Base-by-base conservation (phyloP, 2,797 vertebrate genomes). In the Acrocephalus scirpaceus region DNA sequence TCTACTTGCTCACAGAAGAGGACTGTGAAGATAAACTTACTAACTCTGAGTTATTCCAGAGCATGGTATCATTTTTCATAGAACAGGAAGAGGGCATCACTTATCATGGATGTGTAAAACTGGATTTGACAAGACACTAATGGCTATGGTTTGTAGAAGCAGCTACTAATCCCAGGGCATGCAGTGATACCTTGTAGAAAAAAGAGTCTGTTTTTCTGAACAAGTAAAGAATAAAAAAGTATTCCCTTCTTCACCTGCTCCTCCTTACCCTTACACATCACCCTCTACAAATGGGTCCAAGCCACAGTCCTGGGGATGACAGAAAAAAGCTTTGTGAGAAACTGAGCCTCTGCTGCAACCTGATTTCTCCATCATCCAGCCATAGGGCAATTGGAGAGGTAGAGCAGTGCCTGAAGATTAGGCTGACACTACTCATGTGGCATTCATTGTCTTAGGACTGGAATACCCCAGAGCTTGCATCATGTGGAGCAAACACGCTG, bases 121-220 rank as follows among this genome's bases (percentile, higher is more conserved):
- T n/a, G 42, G 44, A 84, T 83, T 72, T 78, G 85, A 90, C 44
- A 78, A 88, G 91, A 78, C 79, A 79, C 48, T 91, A 90, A 88
- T 44, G 48, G 62, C 62, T 48, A 29, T 0, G 12, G 51, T 80
- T 93, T 81, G 79, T 88, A 86, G 56, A 91, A 84, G 58, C 47
- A 66, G 38, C 76, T 75, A 56, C 86, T 78, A 66, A 90, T 76
- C 62, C 66, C 83, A 32, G 29, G 76, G 54, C 76, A 93, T 0
- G 0, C 44, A 62, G 36, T 1, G 3, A 81, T 12, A 80, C 16
- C 61, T 23, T 51, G 47, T 7, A 77, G 44, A 57, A 80, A 57
- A 87, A 66, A 26, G 7, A 38, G 60, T 4, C 56, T n/a, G 10
- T 76, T 86, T 66, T 90, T 51, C 73, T 66, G 40, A 72, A 54